Base-by-base conservation (phyloP, 2,888 invertebrate genomes). In the Drosophila merina region DNA sequence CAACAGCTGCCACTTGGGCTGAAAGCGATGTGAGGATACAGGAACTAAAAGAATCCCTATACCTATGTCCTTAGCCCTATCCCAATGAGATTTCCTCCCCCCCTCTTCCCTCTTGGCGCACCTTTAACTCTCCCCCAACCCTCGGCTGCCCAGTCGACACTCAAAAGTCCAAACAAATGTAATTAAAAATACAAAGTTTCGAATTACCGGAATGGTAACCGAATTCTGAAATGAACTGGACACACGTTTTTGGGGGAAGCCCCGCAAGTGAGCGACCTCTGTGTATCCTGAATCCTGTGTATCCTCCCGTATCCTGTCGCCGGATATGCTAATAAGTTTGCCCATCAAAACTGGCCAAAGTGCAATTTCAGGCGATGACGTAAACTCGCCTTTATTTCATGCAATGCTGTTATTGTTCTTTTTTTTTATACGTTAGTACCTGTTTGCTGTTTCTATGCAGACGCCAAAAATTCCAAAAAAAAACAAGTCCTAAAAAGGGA, bases 311-410 rank as follows among this genome's bases (percentile, higher is more conserved):
- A 77, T 83, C 86, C 83, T 77, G 82, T 83, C 77, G 82, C 86
- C 82, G 82, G 86, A 82, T 83, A 85, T 82, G 86, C 86, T 79
- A 82, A 82, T 77, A 83, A 82, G 77, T 83, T 79, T 75, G 54
- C 64, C 40, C 52, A 73, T 59, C 49, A 45, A 76, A 76, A 62
- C 68, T 62, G 77, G 76, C 72, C 80, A 71, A 76, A 85, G 73
- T 74, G 69, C 86, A 82, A 85, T 85, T 82, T 79, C 62, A 62
- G 86, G 74, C 77, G 82, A 83, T 83, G 82, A 83, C 82, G 82
- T 79, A 85, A 83, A 83, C 77, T 66, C 62, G 47, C 62, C 64
- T 64, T 62, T 52, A 64, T 62, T 52, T 52, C 45, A 52, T 44
- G 54, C 8, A 26, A 54, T 40, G 60, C 63, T 75, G 68, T 64